Percentiles rank a stretch among this genome's conserved stretches.
These are phyloP conservation scores for Phocoena sinus DNA, from an alignment of 2,113 vertebrate genomes.

Conservation along the genomic window DNA sequence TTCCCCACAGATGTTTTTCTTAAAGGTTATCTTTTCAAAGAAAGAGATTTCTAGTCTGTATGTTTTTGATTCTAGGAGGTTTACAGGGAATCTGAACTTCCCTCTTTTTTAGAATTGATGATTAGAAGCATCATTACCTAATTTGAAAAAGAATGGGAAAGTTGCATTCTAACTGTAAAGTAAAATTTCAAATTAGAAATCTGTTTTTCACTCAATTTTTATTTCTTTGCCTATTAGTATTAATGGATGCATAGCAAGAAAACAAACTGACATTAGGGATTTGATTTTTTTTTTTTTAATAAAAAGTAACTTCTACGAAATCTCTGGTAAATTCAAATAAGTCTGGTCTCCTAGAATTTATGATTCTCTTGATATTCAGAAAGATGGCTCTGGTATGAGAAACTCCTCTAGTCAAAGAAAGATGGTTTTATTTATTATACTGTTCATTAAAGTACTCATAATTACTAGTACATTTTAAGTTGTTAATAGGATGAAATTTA, in stretches of 20 bases:
- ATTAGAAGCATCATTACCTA: not conserved
- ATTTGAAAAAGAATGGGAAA: not conserved
- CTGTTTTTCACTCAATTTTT: not conserved
- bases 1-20: not conserved
- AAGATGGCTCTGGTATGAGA: not conserved
- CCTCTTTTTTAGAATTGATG: not conserved
- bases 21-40: not conserved
- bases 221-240: conserved; percentile 2
- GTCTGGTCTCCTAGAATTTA: not conserved
- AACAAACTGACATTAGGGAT: not conserved
- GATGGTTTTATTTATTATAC: not conserved
- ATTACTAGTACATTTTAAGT: conserved; percentile 24
- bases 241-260: not conserved
- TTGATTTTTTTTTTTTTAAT: not conserved
- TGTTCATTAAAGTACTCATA: not conserved
- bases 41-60: not conserved
- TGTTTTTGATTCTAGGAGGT: not conserved
- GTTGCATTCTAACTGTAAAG: not conserved
- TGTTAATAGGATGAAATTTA: conserved; percentile 35
- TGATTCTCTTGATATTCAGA: not conserved
- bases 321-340: conserved; percentile 24
- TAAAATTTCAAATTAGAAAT: conserved; percentile 9
- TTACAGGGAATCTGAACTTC: not conserved
- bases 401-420: not conserved
- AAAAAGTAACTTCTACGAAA: not conserved